Evolutionary conservation across 2,888 invertebrate species (phyloP).

Genomic region (Pachliopta kotzebuea): DNA sequence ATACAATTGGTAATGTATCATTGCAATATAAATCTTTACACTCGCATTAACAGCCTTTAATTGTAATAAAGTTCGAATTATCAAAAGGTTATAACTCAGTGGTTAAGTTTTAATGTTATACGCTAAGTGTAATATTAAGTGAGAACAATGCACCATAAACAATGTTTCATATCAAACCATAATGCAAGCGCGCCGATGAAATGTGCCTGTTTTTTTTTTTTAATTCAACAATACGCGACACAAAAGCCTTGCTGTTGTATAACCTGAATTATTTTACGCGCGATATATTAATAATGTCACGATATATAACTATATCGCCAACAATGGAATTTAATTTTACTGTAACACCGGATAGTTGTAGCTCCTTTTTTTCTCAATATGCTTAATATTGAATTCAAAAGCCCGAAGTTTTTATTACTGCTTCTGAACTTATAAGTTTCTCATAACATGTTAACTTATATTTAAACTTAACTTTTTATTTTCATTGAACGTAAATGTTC

Average conservation of each 20-base stretch:
- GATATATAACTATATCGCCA: conserved; percentile 14
- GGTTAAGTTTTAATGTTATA: conserved; percentile 61
- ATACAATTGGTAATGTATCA: too few relatives aligned
- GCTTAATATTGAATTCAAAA: too few relatives aligned
- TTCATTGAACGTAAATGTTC: too few relatives aligned
- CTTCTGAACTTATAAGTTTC: too few relatives aligned
- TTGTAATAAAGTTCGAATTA: conserved; percentile 52
- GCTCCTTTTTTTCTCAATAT: too few relatives aligned
- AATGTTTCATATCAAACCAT: conserved; percentile 66
- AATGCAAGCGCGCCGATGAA: conserved; percentile 56
- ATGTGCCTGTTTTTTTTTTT: conserved; percentile 57
- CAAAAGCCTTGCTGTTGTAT: conserved; percentile 38
- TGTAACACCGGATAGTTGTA: neutral
- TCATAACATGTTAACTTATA: too few relatives aligned
- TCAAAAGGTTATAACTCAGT: conserved; percentile 53
- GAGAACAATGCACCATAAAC: conserved; percentile 76
- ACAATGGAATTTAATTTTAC: conserved; percentile 17
- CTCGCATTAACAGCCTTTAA: conserved; percentile 37
- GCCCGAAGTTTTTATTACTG: too few relatives aligned
- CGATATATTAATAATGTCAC: conserved; percentile 33
- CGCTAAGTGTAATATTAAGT: conserved; percentile 59
- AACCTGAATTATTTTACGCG: conserved; percentile 34
- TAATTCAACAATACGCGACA: conserved; percentile 57
- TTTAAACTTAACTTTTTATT: too few relatives aligned
- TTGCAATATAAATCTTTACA: conserved; percentile 40